Conservation (phyloP, 2,797 vertebrate genomes). For the Erethizon dorsatum region DNA sequence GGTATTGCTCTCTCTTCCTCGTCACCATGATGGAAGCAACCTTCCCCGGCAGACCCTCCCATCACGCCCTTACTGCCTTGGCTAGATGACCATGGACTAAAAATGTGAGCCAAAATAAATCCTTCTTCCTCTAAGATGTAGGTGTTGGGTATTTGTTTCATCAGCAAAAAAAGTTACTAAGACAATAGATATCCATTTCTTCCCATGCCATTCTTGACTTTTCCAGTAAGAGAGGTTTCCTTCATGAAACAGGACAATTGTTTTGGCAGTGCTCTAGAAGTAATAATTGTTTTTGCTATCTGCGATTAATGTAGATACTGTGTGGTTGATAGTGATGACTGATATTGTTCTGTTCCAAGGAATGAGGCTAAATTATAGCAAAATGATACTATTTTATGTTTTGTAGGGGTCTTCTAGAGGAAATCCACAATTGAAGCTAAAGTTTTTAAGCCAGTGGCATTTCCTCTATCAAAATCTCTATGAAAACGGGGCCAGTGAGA, state of each 20-base stretch:
- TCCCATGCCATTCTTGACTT: not conserved
- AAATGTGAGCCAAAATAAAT: not conserved
- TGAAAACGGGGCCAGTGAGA: too few species aligned
- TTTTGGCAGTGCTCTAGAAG: constrained; percentile 23
- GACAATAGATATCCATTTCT: not conserved
- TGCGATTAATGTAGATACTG: not conserved
- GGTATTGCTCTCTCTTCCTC: not conserved
- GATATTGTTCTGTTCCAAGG: not conserved
- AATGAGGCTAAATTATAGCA: constrained; percentile 16
- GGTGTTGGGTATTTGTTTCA: not conserved
- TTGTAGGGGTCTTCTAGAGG: not conserved
- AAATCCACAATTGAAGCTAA: constrained; percentile 4
- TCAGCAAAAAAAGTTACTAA: not conserved
- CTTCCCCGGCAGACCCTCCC: not conserved
- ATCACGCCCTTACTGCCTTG: not conserved
- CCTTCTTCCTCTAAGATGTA: not conserved
- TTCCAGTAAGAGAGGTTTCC: not conserved
- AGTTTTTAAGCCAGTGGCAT: not conserved
- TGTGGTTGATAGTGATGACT: not conserved
- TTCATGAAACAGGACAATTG: not conserved
- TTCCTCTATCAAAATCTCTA: constrained; percentile 53
- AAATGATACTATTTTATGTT: constrained; percentile 18
- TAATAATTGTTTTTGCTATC: not conserved
- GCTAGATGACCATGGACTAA: not conserved
- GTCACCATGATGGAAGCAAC: not conserved